Conservation (phyloP, 64 coral and sea anemone species). For the Platygyra sinensis region DNA sequence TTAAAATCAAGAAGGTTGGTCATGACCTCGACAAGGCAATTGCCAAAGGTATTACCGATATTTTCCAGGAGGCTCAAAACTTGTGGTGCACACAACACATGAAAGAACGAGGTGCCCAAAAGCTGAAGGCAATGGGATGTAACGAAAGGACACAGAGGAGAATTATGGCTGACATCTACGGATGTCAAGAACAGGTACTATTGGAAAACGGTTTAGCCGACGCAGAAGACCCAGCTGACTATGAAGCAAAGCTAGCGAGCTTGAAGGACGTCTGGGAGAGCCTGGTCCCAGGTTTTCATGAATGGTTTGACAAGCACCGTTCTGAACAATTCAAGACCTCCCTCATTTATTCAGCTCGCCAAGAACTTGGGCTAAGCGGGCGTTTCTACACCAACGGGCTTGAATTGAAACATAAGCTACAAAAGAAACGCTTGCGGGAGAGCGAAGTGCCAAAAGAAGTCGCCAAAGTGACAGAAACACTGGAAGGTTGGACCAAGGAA, state of each 20-base stretch:
- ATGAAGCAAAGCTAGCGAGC: conserved; percentile 18
- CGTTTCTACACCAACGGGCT: conserved; percentile 65
- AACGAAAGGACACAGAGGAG: not conserved
- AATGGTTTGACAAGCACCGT: conserved; percentile 48
- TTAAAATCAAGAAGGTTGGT: conserved; percentile 41
- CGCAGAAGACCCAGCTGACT: not conserved
- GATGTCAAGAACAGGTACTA: not conserved
- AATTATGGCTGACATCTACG: not conserved
- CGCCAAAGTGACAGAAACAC: conserved; percentile 20
- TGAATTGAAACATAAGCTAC: conserved; percentile 61
- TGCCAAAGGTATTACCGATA: conserved; percentile 36
- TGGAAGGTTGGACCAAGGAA: conserved; percentile 41
- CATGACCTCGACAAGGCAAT: conserved; percentile 39
- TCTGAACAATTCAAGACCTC: conserved; percentile 40
- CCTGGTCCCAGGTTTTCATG: conserved; percentile 50
- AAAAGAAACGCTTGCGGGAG: conserved; percentile 54
- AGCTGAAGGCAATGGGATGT: too few species aligned
- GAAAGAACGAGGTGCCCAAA: conserved; percentile 32
- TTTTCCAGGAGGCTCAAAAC: conserved; percentile 49
- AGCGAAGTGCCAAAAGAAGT: conserved; percentile 56
- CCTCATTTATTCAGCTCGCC: not conserved
- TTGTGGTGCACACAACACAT: conserved; percentile 48
- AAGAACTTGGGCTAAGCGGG: conserved; percentile 44
- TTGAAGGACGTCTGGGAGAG: conserved; percentile 48
- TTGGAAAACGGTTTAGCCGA: not conserved